Conservation (phyloP, 2,113 vertebrate species). For the Menura novaehollandiae region DNA sequence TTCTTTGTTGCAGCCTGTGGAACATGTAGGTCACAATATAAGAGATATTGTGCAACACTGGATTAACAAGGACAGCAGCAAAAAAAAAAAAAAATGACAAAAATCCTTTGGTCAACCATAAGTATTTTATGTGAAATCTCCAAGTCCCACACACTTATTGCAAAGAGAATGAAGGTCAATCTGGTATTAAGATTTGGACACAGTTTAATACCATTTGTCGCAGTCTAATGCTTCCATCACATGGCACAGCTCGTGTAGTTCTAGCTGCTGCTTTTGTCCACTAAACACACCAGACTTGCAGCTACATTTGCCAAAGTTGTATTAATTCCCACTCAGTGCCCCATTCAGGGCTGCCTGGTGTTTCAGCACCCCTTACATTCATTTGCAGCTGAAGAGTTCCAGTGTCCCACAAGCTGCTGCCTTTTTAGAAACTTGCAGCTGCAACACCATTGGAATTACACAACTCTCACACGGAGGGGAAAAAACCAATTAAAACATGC, state of each 20-base stretch:
- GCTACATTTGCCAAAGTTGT: slow-evolving; percentile 40
- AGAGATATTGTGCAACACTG: slow-evolving; percentile 62
- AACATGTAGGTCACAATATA: slow-evolving; percentile 67
- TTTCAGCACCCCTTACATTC: not conserved
- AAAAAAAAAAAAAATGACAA: not conserved
- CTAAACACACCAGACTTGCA: slow-evolving; percentile 13
- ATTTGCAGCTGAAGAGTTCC: slow-evolving; percentile 3
- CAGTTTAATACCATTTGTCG: slow-evolving; percentile 59
- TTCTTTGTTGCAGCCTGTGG: slow-evolving; percentile 98
- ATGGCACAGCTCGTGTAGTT: slow-evolving; percentile 37
- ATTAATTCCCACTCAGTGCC: slow-evolving; percentile 38
- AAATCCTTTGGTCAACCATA: slow-evolving; percentile 28
- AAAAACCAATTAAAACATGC: not conserved
- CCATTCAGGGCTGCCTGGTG: not conserved
- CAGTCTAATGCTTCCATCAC: slow-evolving; percentile 56
- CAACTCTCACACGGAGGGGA: not conserved
- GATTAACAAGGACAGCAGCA: slow-evolving; percentile 43
- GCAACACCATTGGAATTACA: not conserved
- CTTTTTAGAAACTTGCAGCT: slow-evolving; percentile 31
- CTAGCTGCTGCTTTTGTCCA: slow-evolving; percentile 43
- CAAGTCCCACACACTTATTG: slow-evolving; percentile 50
- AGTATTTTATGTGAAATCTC: slow-evolving; percentile 47
- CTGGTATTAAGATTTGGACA: slow-evolving; percentile 61
- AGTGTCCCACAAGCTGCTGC: slow-evolving; percentile 13
- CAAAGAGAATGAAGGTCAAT: slow-evolving; percentile 61